Percentiles rank a stretch among this genome's conserved stretches.
These are phyloP conservation scores for Setophaga kirtlandii DNA, from an alignment of 2,113 vertebrate genomes.

Conservation along the genomic window DNA sequence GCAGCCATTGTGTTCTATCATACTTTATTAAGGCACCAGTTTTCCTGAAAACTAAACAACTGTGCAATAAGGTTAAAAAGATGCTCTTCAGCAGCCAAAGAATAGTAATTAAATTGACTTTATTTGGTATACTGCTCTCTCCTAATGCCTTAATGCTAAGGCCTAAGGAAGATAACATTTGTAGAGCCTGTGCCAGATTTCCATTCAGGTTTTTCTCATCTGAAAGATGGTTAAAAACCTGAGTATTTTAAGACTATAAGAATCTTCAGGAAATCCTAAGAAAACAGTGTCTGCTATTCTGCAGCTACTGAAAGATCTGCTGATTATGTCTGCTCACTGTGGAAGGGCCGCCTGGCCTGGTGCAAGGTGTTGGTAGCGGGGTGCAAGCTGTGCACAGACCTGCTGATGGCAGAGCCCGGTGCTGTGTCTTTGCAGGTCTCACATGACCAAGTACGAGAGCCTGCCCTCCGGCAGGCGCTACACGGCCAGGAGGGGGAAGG, in stretches of 20 bases:
- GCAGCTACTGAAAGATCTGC: not conserved
- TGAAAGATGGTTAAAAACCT: not conserved
- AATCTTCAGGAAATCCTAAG: not conserved
- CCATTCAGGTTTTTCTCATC: not conserved
- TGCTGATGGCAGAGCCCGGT: not conserved
- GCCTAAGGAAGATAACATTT: not conserved
- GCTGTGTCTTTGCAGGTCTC: slow-evolving; percentile 73
- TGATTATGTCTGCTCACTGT: not conserved
- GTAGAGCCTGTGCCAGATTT: not conserved
- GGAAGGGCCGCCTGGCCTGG: not conserved
- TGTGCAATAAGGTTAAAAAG: not conserved
- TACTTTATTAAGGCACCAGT: not conserved
- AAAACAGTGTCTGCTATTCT: not conserved
- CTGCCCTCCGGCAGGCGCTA: slow-evolving; percentile 81
- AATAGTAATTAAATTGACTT: not conserved
- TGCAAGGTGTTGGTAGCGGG: not conserved
- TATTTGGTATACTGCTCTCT: not conserved
- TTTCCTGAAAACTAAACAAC: not conserved
- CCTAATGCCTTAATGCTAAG: not conserved
- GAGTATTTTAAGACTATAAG: not conserved
- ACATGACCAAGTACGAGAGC: slow-evolving; percentile 84
- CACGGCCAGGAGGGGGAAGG: slow-evolving; percentile 71
- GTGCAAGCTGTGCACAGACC: not conserved
- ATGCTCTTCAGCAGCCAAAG: not conserved
- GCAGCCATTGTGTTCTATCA: not conserved